Percentiles rank a stretch among this genome's conserved stretches.
These are phyloP conservation scores for Tridacna crocea DNA, from an alignment of 2,888 invertebrate species.

Conservation along the genomic window DNA sequence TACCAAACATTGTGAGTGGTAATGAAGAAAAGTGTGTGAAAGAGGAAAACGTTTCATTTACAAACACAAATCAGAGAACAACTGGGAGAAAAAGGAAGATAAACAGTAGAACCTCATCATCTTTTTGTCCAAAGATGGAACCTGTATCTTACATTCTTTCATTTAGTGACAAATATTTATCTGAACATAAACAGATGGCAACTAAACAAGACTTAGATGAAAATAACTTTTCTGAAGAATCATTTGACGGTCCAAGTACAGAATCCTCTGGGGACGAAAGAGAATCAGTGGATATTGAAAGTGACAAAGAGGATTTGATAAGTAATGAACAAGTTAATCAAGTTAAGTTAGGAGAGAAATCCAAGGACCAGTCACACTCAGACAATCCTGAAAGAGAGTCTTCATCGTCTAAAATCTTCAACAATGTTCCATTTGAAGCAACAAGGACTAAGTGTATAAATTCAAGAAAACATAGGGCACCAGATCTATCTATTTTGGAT, in stretches of 20 bases:
- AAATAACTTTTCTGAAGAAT: not conserved
- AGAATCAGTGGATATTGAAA: not conserved
- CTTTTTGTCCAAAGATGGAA: slow-evolving; percentile 45
- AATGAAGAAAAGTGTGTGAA: not conserved
- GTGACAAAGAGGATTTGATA: not conserved
- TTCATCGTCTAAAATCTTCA: not conserved
- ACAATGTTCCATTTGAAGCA: not conserved
- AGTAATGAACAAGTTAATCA: not conserved
- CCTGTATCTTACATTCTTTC: slow-evolving; percentile 2
- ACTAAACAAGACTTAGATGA: not conserved
- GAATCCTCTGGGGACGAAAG: not conserved
- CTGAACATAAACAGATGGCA: not conserved
- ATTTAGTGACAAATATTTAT: not conserved
- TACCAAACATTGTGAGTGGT: slow-evolving; percentile 2
- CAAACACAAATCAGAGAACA: not conserved
- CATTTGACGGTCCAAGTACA: slow-evolving; percentile 9
- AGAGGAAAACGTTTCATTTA: not conserved
- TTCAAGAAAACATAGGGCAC: not conserved
- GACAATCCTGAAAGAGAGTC: not conserved
- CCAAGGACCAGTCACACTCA: not conserved
- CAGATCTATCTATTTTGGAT: slow-evolving; percentile 25
- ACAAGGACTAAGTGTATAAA: not conserved
- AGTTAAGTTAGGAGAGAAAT: not conserved
- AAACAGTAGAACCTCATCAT: not conserved
- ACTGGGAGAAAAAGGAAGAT: not conserved